These are phyloP conservation scores for Hirtodrosophila trivittata DNA, from an alignment of 2,888 invertebrate species.

Conservation along the genomic window DNA sequence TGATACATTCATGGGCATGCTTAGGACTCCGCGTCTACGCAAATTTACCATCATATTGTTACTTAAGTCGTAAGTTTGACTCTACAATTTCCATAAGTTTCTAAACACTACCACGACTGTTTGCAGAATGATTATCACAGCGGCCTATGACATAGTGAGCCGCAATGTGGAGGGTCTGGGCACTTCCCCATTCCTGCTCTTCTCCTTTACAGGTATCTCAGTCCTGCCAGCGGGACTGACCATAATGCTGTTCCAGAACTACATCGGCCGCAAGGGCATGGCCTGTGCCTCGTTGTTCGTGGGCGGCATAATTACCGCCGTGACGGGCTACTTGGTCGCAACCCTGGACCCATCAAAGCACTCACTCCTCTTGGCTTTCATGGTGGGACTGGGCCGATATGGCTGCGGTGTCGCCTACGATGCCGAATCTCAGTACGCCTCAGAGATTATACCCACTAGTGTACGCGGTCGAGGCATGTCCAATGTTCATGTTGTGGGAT, in stretches of 20 bases:
- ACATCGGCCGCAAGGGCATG: conserved; percentile 85
- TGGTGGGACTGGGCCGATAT: conserved; percentile 85
- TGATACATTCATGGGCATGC: conserved; percentile 84
- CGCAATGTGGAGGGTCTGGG: conserved; percentile 86
- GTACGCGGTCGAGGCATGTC: conserved; percentile 87
- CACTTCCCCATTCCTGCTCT: conserved; percentile 85
- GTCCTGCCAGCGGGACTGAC: conserved; percentile 85
- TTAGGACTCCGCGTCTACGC: conserved; percentile 85
- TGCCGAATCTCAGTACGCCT: conserved; percentile 87
- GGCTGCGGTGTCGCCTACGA: conserved; percentile 86
- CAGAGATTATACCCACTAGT: conserved; percentile 87
- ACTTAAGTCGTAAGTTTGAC: conserved; percentile 85
- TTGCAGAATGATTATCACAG: conserved; percentile 85
- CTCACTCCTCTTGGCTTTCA: conserved; percentile 81
- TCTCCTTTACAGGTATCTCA: conserved; percentile 85
- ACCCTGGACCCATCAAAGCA: conserved; percentile 73
- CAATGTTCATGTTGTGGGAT: conserved; percentile 86
- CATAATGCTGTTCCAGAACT: conserved; percentile 82
- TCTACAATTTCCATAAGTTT: fast-evolving
- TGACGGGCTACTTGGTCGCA: conserved; percentile 84
- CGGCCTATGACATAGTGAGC: conserved; percentile 86
- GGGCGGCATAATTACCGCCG: conserved; percentile 85
- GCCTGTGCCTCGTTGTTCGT: conserved; percentile 85
- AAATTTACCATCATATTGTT: conserved; percentile 85
- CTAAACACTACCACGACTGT: not conserved